Percentiles rank a stretch among this genome's conserved stretches.
phyloP scores from a whole-genome alignment of 2,888 invertebrate genomes.

The Clusia tigrina region DNA sequence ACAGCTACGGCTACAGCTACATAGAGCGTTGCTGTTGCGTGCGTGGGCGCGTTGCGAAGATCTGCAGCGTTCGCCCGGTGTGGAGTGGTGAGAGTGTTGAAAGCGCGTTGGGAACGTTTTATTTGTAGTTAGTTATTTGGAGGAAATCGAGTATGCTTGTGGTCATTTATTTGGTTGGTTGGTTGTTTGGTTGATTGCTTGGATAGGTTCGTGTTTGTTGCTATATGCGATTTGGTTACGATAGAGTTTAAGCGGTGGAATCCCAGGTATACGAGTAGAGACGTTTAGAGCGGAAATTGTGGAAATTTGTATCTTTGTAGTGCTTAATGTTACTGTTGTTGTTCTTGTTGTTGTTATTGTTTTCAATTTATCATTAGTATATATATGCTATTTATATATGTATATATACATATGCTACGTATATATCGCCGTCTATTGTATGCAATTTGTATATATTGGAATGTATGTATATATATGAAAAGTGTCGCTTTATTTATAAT shows the following conservation, averaged over 20 bases:
- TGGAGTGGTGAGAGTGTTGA: not conserved
- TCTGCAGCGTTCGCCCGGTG: too few species aligned
- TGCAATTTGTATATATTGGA: constrained; percentile 16
- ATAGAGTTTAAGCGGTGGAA: too few species aligned
- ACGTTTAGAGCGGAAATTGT: too few species aligned
- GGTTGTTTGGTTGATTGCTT: too few species aligned
- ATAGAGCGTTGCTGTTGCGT: not conserved
- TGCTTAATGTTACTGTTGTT: not conserved
- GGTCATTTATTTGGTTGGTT: too few species aligned
- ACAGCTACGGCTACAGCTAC: not conserved
- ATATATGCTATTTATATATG: not conserved
- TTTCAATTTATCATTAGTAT: not conserved
- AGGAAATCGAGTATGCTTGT: too few species aligned
- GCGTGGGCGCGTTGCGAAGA: too few species aligned
- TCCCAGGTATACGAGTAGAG: too few species aligned
- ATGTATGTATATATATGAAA: constrained; percentile 12
- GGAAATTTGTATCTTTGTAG: too few species aligned
- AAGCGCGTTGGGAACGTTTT: too few species aligned
- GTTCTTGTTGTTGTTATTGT: constrained; percentile 13
- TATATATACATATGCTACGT: not conserved
- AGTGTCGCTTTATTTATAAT: constrained; percentile 9
- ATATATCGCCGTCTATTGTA: not conserved
- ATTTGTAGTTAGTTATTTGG: too few species aligned
- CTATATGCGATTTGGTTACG: not conserved
- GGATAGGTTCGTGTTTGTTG: not conserved